Base-by-base conservation (phyloP, 2,888 invertebrate species). In the Acleris holmiana region DNA sequence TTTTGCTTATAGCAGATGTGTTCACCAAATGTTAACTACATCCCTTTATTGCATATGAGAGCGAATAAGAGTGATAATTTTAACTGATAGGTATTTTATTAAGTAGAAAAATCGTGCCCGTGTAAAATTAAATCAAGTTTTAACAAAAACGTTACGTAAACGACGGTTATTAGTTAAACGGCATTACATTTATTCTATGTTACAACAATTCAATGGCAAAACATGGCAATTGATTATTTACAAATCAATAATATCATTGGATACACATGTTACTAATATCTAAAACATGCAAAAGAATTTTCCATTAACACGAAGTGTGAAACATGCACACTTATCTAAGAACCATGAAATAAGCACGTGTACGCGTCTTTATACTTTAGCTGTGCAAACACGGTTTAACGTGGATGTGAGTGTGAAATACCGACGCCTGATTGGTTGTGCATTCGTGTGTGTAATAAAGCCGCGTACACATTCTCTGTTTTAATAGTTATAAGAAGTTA, bases 391-490 rank as follows among this genome's bases (percentile, higher is more conserved):
- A 41, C 51, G 40, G n/a, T 41, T 1, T 8, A 21, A 21, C 48
- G 17, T 29, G 6, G 23, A 54, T 40, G 25, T 58, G 58, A 29
- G 48, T 40, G n/a, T 13, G 10, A 29, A n/a, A 50, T 7, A 21
- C n/a, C 29, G 23, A 35, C 10, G 25, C 19, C 35, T 25, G 40
- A 48, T 58, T 58, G 58, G 58, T 29, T 18, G 29, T 7, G 19
- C 48, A 25, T n/a, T 13, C 41, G 15, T 58, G n/a, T 35, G 47
- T 18, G 19, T 48, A 54, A 64, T 64, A 25, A 59, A 54, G 58
- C 58, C 25, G 47, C 58, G 79, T 77, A 78, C 78, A 80, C 79
- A 76, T 76, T 76, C 78, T 82, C 80, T 79, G 71, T 81, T 79
- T 79, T 76, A 73, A 81, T 79, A 82, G 81, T 82, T 15, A 29